A percentile compares a stretch with the other conserved stretches of the same genome.
Conservation (phyloP, 2,888 invertebrate genomes). For the Cybosia mesomella region DNA sequence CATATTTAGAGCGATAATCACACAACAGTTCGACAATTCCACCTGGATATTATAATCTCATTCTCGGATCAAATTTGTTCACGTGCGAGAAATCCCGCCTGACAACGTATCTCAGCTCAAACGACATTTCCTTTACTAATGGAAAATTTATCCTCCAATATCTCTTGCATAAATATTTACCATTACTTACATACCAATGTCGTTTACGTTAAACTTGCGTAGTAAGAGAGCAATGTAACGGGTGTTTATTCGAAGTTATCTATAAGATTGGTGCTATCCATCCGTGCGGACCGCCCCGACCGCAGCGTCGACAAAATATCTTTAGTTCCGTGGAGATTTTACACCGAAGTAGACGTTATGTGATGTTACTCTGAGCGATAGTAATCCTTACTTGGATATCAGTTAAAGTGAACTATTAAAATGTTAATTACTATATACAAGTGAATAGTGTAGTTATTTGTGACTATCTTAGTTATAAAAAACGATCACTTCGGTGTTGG, state of each 20-base stretch:
- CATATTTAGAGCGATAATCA: conserved; percentile 21
- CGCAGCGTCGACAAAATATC: conserved; percentile 72
- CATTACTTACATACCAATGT: conserved; percentile 40
- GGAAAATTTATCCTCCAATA: conserved; percentile 32
- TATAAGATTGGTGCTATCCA: conserved; percentile 39
- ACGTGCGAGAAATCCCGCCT: conserved; percentile 76
- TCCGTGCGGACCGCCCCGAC: conserved; percentile 48
- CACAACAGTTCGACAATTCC: conserved; percentile 58
- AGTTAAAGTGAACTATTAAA: conserved; percentile 41
- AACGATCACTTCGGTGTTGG: conserved; percentile 25
- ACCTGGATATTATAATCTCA: conserved; percentile 74
- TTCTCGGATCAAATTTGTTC: conserved; percentile 79
- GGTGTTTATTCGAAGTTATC: conserved; percentile 51
- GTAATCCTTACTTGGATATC: conserved; percentile 34
- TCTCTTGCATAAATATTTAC: conserved; percentile 25
- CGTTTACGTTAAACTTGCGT: conserved; percentile 6
- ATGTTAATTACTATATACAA: conserved; percentile 24
- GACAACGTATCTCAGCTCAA: conserved; percentile 65
- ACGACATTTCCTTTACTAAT: conserved; percentile 53
- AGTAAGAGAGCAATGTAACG: conserved; percentile 61
- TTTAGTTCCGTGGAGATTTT: conserved; percentile 76
- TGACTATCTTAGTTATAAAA: conserved; percentile 27
- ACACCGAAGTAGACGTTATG: conserved; percentile 68
- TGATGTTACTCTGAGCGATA: conserved; percentile 32
- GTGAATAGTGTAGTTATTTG: conserved; percentile 30